Percentiles rank a stretch among this genome's conserved stretches.
Conservation (phyloP, 1,140 invertebrate species). For the Spodoptera litura region DNA sequence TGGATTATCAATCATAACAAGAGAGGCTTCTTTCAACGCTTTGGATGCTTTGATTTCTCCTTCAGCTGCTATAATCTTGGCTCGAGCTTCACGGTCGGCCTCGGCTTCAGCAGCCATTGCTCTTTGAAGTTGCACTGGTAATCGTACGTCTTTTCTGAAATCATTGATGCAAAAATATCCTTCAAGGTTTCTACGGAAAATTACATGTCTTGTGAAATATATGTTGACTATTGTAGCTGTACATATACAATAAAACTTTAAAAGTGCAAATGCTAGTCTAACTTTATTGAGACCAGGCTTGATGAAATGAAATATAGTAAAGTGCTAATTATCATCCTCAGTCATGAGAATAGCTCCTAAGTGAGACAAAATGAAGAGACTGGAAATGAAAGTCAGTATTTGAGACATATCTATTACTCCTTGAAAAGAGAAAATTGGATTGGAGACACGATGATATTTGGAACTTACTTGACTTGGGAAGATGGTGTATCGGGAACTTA, state of each 20-base stretch:
- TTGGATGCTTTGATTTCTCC: constrained; percentile 96
- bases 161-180: constrained; percentile 23
- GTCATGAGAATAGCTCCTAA: constrained; percentile 14
- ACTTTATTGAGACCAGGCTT: too few relatives aligned
- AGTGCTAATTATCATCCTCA: not conserved
- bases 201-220: not conserved
- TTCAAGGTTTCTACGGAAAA: not conserved
- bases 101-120: constrained; percentile 96
- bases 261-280: too few relatives aligned
- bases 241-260: too few relatives aligned
- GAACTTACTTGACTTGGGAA: not conserved
- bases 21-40: constrained; percentile 96
- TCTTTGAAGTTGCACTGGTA: constrained; percentile 93
- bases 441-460: not conserved
- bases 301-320: not conserved
- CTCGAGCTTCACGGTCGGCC: constrained; percentile 89
- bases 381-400: constrained; percentile 36
- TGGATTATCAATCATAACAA: constrained; percentile 96
- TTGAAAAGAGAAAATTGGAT: constrained; percentile 17
- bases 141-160: constrained; percentile 94
- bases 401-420: constrained; percentile 36
- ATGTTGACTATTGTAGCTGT: too few relatives aligned
- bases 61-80: constrained; percentile 93
- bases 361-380: constrained; percentile 14
- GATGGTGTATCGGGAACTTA: too few relatives aligned